Evolutionary conservation across 2,888 invertebrate genomes (phyloP).

Genomic region (Drosophila fungiperda): DNA sequence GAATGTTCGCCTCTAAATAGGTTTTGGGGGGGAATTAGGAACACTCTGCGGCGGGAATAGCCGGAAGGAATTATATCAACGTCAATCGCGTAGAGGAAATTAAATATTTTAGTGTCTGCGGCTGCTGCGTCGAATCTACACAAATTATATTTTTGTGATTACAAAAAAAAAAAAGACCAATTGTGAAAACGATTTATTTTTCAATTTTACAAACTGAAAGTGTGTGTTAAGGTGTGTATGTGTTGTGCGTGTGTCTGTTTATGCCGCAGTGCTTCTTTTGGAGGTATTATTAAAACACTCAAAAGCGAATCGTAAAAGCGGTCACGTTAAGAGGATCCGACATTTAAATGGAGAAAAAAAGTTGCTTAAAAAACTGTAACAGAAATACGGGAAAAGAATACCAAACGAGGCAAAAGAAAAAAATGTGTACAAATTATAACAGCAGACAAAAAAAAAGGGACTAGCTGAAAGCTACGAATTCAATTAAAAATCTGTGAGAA

Average conservation of each 20-base stretch:
- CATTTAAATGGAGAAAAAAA: slow-evolving; percentile 30
- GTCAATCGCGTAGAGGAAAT: slow-evolving; percentile 70
- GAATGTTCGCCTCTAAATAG: slow-evolving; percentile 58
- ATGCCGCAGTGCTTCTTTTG: slow-evolving; percentile 66
- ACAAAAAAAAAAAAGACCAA: slow-evolving; percentile 42
- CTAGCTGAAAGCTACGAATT: slow-evolving; percentile 48
- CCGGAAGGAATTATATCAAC: slow-evolving; percentile 80
- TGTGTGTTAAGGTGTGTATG: slow-evolving; percentile 1
- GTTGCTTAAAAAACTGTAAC: slow-evolving; percentile 18
- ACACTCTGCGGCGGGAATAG: slow-evolving; percentile 65
- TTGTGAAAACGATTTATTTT: slow-evolving; percentile 49
- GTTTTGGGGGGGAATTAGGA: slow-evolving; percentile 67
- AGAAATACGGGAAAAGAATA: slow-evolving; percentile 1
- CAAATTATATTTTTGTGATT: slow-evolving; percentile 70
- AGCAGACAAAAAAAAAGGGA: slow-evolving; percentile 41
- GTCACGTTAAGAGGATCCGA: slow-evolving; percentile 71
- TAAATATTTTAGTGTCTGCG: slow-evolving; percentile 80
- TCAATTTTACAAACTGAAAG: slow-evolving; percentile 11
- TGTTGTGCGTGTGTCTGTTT: slow-evolving; percentile 40
- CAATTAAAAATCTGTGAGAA: slow-evolving; percentile 64
- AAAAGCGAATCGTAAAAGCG: slow-evolving; percentile 23
- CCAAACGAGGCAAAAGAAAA: not conserved
- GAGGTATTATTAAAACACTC: slow-evolving; percentile 49
- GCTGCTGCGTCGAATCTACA: slow-evolving; percentile 41
- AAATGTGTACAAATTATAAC: slow-evolving; percentile 47